phyloP scores from a whole-genome alignment of 1,140 invertebrate species.

The Notospermus geniculatus region DNA sequence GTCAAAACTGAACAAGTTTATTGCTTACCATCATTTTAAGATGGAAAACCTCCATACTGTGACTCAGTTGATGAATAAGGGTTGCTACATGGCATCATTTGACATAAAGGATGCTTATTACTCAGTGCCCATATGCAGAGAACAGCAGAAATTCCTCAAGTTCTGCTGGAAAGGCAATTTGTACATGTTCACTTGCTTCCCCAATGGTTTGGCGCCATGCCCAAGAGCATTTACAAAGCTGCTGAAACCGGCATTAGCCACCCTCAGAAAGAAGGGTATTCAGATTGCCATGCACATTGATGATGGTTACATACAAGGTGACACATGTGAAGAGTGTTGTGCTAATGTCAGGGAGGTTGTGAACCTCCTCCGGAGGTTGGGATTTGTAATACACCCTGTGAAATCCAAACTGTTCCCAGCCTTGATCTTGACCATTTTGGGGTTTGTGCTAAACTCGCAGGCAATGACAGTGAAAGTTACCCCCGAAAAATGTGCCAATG shows the following conservation, averaged over 20 bases:
- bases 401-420: constrained; percentile 18
- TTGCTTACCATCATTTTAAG: constrained; percentile 24
- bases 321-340: constrained; percentile 10
- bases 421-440: constrained; percentile 7
- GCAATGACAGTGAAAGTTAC: constrained; percentile 12
- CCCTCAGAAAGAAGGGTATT: constrained; percentile 7
- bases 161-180: constrained; percentile 2
- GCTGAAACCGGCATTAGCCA: constrained; percentile 14
- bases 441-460: constrained; percentile 16
- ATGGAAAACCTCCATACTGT: constrained; percentile 20
- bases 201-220: constrained; percentile 15
- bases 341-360: constrained; percentile 12
- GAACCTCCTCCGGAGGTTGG: constrained; percentile 1
- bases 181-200: constrained; percentile 19
- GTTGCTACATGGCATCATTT: constrained; percentile 25
- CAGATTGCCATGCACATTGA: constrained; percentile 16
- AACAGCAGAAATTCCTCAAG: constrained; percentile 16
- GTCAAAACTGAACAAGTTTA: constrained; percentile 18
- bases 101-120: constrained; percentile 30
- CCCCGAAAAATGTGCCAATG: constrained; percentile 2
- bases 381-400: constrained; percentile 16
- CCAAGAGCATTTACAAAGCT: constrained; percentile 23
- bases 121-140: constrained; percentile 9
- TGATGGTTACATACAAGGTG: constrained; percentile 13
- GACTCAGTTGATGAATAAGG: constrained; percentile 14